These are phyloP conservation scores for Cylloceria caligata DNA, from an alignment of 2,888 invertebrate species.

Conservation along the genomic window DNA sequence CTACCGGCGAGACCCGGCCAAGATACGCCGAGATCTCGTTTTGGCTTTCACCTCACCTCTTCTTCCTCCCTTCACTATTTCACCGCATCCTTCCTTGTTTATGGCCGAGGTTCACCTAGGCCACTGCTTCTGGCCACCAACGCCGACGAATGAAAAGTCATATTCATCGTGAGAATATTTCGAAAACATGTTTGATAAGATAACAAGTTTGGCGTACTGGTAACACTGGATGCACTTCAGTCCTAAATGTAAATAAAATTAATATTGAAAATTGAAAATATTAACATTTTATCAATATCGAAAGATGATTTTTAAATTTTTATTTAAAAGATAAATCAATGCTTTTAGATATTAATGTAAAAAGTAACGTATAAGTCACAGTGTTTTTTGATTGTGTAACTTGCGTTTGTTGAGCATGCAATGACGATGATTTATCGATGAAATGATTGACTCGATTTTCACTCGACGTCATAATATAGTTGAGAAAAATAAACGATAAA, in stretches of 20 bases:
- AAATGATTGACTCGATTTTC: not conserved
- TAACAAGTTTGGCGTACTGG: too few species aligned
- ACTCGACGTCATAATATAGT: not conserved
- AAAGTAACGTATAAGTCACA: too few species aligned
- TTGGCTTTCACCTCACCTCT: constrained; percentile 24
- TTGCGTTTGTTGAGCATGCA: not conserved
- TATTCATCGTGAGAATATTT: not conserved
- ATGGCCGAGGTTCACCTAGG: constrained; percentile 51
- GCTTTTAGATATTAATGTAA: too few species aligned
- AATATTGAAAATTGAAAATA: too few species aligned
- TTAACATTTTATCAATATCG: too few species aligned
- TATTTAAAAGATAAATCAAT: too few species aligned
- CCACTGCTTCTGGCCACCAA: constrained; percentile 19
- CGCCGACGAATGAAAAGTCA: not conserved
- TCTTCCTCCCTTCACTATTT: constrained; percentile 3
- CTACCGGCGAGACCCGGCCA: constrained; percentile 85
- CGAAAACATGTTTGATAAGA: not conserved
- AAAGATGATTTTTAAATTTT: too few species aligned
- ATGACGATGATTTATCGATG: not conserved
- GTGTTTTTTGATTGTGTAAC: too few species aligned
- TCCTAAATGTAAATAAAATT: too few species aligned
- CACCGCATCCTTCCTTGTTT: constrained; percentile 48
- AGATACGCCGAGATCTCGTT: constrained; percentile 82
- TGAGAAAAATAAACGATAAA: not conserved
- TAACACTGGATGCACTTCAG: too few species aligned